Base-by-base conservation (phyloP, 1,140 invertebrate species). In the Lordiphosa clarofinis region DNA sequence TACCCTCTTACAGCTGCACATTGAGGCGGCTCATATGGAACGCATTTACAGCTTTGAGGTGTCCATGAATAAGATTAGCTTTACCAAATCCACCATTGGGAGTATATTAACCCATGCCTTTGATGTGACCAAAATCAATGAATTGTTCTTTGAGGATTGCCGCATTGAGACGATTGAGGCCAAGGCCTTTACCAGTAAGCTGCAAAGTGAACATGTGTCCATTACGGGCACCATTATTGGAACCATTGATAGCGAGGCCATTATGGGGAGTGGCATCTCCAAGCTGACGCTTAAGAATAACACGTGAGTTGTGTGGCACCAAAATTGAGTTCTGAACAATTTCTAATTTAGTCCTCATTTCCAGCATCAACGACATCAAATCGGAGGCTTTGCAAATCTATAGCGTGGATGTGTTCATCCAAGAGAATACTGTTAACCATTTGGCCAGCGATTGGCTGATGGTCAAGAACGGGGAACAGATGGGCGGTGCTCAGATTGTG, bases 231-330 rank as follows among this genome's bases (percentile, higher is more conserved):
- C 70, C 3, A 46, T 48, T 8, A 89, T 89, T 9, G 82, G 86
- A 0, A 75, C 52, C 4, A 89, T 89, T 13, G 86, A 87, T 13
- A 69, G 61, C 9, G 60, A 87, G 44, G 88, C 88, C 0, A 89
- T 89, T 11, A 73, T 57, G 19, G 75, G 84, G 31, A 88, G 86
- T 21, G 88, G 88, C 31, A 88, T 88, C 0, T 59, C 71, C 1
- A 59, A 46, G 1, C 47, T 89, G 1, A 75, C 67, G 2, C 40
- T 89, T 1, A 11, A 9, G 0, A 67, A 74, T 4, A 89, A 89
- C 46, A 73, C 36, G 88, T 89, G 57, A 75, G 74, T 72, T 31
- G 5, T 0, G 2, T 6, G 7, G 1, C 21, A 24, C n/a, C n/a
- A n/a, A n/a, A 24, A 4, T 31, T 7, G 28, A 31, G 28, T 8